Evolutionary conservation across 53 echinoderm and acorn worm species (phyloP), one percentile per base, ranked within the genome.

Genomic region (Luidia sarsii): DNA sequence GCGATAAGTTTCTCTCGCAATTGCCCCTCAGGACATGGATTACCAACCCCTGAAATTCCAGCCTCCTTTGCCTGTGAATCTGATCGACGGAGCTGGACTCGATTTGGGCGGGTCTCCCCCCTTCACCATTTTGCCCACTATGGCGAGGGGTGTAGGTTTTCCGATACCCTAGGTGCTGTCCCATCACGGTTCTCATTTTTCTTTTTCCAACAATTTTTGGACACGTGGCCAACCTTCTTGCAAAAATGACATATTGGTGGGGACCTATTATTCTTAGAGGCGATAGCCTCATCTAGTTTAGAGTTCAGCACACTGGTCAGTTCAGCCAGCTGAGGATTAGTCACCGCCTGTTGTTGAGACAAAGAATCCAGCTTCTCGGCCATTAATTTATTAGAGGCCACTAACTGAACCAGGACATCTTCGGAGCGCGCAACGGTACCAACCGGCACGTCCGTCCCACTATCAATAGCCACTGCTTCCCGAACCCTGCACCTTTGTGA

Each of bases 221-320:
- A 64, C 18, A 73, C 36, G 18, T 84, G 85, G n/a, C 85, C 85
- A 15, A 38, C 13, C 20, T 52, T 50, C 75, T 65, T 84, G 36
- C 85, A 84, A 11, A 52, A 21, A 70, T 70, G 70, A 28, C 70
- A 70, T 19, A 43, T 73, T 38, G 52, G 54, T 24, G 24, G 46
- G 7, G 37, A 38, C 45, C 54, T 54, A 29, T 50, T 33, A 32
- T 21, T 52, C 52, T 15, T 36, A 19, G 51, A 18, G 8, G 50
- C 51, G 18, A 70, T 33, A 11, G 70, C 52, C 8, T 33, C 33
- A 52, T 70, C 70, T 9, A 70, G 70, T 21, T 70, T 70, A 33
- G 31, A n/a, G 51, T 21, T 52, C 51, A 70, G 41, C 13, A 51
- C 51, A 4, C 6, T 33, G 11, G 33, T 70, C n/a, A 70, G 45